Percentiles rank a stretch among this genome's conserved stretches.
These are phyloP conservation scores for Macaria notata DNA, from an alignment of 2,888 invertebrate species.

Conservation along the genomic window DNA sequence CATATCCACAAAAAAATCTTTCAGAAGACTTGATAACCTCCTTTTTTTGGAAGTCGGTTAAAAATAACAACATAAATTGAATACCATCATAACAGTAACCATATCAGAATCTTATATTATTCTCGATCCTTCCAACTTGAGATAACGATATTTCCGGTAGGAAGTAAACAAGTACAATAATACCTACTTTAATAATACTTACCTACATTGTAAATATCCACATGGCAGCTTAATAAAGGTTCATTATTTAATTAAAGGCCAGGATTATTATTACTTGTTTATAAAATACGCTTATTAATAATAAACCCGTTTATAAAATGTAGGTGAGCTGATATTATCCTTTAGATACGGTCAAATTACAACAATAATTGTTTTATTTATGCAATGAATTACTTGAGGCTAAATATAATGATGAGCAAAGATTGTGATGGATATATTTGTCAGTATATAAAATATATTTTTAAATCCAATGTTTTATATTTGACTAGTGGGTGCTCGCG, in stretches of 20 bases:
- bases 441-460: too few relatives aligned
- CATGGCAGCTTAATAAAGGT: background rate
- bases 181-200: background rate
- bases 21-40: too few relatives aligned
- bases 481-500: too few relatives aligned
- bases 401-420: background rate
- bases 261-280: too few relatives aligned
- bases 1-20: too few relatives aligned
- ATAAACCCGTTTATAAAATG: slow-evolving; percentile 22
- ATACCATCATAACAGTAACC: too few relatives aligned
- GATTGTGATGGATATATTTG: too few relatives aligned
- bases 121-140: too few relatives aligned
- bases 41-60: too few relatives aligned
- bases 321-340: slow-evolving; percentile 25
- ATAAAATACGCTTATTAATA: background rate
- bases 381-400: background rate
- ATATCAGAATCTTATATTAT: too few relatives aligned
- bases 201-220: background rate
- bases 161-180: slow-evolving; percentile 8
- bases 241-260: slow-evolving; percentile 11
- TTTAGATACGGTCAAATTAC: slow-evolving; percentile 4
- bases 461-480: too few relatives aligned
- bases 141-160: slow-evolving; percentile 16
- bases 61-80: slow-evolving; percentile 27
- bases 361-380: background rate